A percentile compares a stretch with the other conserved stretches of the same genome.
Evolutionary conservation across 2,797 vertebrate species (phyloP).

Genomic region (Psittacula echo): DNA sequence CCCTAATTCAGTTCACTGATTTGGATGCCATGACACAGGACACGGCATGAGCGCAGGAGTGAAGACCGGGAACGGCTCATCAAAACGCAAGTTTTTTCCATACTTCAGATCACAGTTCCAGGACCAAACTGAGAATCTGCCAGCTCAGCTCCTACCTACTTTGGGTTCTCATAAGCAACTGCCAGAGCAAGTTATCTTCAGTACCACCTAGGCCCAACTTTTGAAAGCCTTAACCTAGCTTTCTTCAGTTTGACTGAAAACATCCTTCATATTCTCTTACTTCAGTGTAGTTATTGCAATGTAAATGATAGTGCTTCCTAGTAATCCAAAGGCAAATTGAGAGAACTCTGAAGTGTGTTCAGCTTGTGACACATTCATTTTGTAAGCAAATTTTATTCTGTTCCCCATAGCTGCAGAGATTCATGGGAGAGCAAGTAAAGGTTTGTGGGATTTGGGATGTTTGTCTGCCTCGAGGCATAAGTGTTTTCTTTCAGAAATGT

Average conservation of each 20-base stretch:
- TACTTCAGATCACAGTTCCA: accelerated
- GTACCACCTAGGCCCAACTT: neutral
- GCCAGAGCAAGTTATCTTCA: neutral
- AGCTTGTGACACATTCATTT: neutral
- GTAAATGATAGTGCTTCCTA: neutral
- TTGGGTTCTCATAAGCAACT: neutral
- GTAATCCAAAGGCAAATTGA: accelerated
- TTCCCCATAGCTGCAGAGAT: neutral
- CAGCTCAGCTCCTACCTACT: neutral
- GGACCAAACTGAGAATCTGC: neutral
- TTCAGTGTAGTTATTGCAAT: neutral
- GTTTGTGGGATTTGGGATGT: neutral
- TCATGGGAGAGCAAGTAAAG: neutral
- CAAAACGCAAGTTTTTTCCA: neutral
- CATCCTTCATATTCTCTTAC: neutral
- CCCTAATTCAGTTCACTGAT: neutral
- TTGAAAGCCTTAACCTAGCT: neutral
- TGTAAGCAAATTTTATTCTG: neutral
- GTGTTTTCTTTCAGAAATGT: neutral
- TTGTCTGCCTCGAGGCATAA: neutral
- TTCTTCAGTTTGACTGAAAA: neutral
- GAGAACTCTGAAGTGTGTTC: neutral
- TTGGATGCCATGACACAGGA: neutral
- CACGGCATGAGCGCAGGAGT: neutral
- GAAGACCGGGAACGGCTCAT: neutral